Base-by-base conservation (phyloP, 2,113 vertebrate genomes). In the Carassius auratus region DNA sequence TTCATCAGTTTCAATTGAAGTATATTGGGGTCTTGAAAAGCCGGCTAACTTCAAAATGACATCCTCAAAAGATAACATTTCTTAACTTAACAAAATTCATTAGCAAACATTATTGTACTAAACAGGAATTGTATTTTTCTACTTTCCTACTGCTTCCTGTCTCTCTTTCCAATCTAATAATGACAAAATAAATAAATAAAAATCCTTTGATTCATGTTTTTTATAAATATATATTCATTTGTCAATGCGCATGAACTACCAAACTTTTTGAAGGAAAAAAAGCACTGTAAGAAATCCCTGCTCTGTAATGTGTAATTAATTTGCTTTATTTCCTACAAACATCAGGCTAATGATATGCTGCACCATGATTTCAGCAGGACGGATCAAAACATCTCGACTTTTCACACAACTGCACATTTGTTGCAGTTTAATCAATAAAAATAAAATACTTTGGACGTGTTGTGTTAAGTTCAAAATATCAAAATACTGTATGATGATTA, bases 361-460 rank as follows among this genome's bases (percentile, higher is more conserved):
- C 17, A 36, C 15, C 38, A 23, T 3, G 48, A 19, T 33, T 66
- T 33, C 6, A 33, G 33, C 26, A 66, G 26, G 26, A 17, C 7
- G 14, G 26, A 77, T 33, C 75, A 77, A 77, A 77, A 57, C 75
- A 77, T 19, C 26, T 77, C 36, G 50, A 13, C 1, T 68, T 52
- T 52, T 15, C 50, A 33, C 26, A 66, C 2, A 5, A 66, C 12
- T 33, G 14, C 50, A 52, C 50, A 15, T 15, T 52, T 14, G 50
- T 52, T 52, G 64, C 26, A 66, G 64, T 66, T 66, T 66, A 66
- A 66, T 33, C 64, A 66, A 66, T 13, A 26, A 33, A 30, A 15
- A 66, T 33, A 66, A 66, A 66, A 66, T 23, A 14, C 62, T 30
- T 64, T 30, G 12, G 23, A 64, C 26, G 30, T 23, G 10, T 66